These are phyloP conservation scores for Istiophorus platypterus DNA, from an alignment of 2,113 vertebrate species.

Conservation along the genomic window DNA sequence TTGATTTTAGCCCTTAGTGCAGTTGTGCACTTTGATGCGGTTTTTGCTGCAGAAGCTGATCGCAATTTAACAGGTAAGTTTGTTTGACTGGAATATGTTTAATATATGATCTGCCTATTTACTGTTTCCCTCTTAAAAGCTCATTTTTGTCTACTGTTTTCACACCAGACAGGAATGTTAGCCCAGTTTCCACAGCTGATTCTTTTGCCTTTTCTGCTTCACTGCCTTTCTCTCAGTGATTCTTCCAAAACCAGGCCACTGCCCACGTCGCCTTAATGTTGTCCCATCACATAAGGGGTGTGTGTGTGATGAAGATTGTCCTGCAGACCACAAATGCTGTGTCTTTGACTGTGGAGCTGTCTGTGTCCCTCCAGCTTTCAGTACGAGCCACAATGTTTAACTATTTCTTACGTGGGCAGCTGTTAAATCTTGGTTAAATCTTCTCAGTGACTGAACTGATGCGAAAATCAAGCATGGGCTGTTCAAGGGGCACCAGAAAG, in stretches of 20 bases:
- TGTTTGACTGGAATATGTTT: background rate
- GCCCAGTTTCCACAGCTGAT: slow-evolving; percentile 4
- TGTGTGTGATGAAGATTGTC: slow-evolving; percentile 73
- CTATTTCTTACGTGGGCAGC: slow-evolving; percentile 8
- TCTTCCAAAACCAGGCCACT: slow-evolving; percentile 68
- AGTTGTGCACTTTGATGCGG: slow-evolving; percentile 27
- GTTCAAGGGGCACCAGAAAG: background rate
- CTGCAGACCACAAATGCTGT: slow-evolving; percentile 74
- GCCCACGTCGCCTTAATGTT: slow-evolving; percentile 66
- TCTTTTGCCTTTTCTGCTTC: slow-evolving; percentile 12
- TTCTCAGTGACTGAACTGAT: slow-evolving; percentile 2
- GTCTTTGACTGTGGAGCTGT: slow-evolving; percentile 73
- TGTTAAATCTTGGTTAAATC: slow-evolving; percentile 3
- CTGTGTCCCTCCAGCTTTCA: slow-evolving; percentile 78
- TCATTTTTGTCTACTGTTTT: background rate
- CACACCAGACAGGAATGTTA: background rate
- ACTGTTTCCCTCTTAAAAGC: background rate
- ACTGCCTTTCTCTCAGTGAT: slow-evolving; percentile 20
- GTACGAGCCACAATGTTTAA: slow-evolving; percentile 56
- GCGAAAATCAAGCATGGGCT: background rate
- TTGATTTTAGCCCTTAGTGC: slow-evolving; percentile 52
- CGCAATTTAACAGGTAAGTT: slow-evolving; percentile 38
- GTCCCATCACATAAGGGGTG: slow-evolving; percentile 71
- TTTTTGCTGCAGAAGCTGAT: background rate
- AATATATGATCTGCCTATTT: background rate